Conservation (phyloP, 2,113 vertebrate species). For the Numida meleagris region DNA sequence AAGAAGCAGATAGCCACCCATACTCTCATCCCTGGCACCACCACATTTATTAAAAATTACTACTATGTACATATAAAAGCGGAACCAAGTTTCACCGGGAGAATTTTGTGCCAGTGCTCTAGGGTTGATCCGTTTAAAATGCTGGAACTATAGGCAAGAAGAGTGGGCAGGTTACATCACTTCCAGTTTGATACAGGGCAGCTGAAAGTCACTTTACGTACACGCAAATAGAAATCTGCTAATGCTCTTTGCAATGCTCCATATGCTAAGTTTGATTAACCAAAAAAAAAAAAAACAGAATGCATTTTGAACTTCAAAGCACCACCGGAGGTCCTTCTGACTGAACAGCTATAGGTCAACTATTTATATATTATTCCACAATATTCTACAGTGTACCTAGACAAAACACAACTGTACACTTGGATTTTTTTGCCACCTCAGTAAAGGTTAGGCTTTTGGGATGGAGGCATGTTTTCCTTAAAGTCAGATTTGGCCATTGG, state of each 20-base stretch:
- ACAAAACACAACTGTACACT: constrained; percentile 79
- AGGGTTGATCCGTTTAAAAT: constrained; percentile 6
- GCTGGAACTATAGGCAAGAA: constrained; percentile 25
- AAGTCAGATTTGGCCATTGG: constrained; percentile 3
- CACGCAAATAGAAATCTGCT: constrained; percentile 65
- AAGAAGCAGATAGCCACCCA: background rate
- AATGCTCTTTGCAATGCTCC: constrained; percentile 1
- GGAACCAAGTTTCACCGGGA: background rate
- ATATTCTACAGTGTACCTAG: constrained; percentile 91
- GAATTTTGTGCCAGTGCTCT: constrained; percentile 9
- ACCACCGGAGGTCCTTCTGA: constrained; percentile 56
- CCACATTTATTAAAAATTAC: constrained; percentile 85
- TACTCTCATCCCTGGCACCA: background rate
- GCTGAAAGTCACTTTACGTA: constrained; percentile 71
- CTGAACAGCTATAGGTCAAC: constrained; percentile 60
- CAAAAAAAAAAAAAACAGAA: background rate
- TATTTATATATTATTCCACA: constrained; percentile 92
- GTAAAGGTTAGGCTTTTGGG: constrained; percentile 28
- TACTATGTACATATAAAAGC: constrained; percentile 70
- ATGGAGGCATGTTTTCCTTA: background rate
- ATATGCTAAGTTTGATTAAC: background rate
- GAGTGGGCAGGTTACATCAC: constrained; percentile 50
- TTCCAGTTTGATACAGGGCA: constrained; percentile 68
- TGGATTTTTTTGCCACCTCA: constrained; percentile 60
- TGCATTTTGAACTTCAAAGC: constrained; percentile 62